These are phyloP conservation scores for Nomada lathburiana DNA, from an alignment of 2,888 invertebrate species.

Conservation along the genomic window DNA sequence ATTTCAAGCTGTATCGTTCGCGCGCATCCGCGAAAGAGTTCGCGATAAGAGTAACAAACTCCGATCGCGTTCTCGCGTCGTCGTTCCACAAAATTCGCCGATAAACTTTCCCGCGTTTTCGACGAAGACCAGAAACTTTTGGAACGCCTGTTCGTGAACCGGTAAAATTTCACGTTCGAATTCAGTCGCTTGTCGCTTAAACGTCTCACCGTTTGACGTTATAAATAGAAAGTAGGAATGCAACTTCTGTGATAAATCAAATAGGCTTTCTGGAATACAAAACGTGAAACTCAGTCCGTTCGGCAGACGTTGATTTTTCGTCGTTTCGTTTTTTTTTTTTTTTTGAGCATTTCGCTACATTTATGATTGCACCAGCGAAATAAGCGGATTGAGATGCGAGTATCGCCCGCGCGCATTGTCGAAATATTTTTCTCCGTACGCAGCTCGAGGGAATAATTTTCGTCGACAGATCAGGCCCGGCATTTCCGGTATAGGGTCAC, in stretches of 20 bases:
- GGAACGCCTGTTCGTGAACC: background rate
- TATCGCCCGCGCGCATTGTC: background rate
- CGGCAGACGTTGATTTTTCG: background rate
- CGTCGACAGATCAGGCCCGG: background rate
- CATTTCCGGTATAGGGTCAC: background rate
- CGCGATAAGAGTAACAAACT: constrained; percentile 19
- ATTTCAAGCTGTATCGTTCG: background rate
- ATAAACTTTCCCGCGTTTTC: background rate
- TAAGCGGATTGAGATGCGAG: no score
- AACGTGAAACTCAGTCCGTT: background rate
- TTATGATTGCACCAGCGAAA: background rate
- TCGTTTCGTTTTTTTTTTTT: no score
- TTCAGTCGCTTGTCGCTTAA: background rate
- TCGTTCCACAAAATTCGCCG: background rate
- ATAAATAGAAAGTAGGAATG: background rate
- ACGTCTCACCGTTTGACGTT: background rate
- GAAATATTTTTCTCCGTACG: background rate
- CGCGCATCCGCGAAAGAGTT: background rate
- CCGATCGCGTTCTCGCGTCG: no score
- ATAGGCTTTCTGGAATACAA: background rate
- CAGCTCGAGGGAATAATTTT: background rate
- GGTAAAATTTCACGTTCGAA: constrained; percentile 18
- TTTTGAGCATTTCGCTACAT: background rate
- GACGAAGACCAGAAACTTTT: background rate
- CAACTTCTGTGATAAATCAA: background rate